Evolutionary conservation across 2,888 invertebrate species (phyloP).

Genomic region (Leptopterna dolabrata): DNA sequence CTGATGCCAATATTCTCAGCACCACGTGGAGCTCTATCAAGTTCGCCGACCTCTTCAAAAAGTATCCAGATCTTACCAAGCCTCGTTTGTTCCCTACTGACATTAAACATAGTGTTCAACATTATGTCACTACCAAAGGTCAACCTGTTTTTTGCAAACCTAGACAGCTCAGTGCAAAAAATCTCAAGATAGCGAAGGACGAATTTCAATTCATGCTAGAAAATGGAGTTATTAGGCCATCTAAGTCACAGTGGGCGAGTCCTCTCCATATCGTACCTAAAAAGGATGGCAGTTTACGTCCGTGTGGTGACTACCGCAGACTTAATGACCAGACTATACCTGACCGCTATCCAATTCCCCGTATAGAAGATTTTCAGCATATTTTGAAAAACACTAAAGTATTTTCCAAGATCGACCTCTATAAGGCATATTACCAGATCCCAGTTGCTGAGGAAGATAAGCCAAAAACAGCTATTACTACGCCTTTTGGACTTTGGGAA

Average conservation of each 20-base stretch:
- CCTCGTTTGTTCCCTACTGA: not conserved
- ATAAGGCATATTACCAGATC: conserved; percentile 46
- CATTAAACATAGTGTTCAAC: conserved; percentile 25
- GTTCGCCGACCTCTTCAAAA: not conserved
- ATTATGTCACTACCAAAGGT: conserved; percentile 27
- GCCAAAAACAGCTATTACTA: conserved; percentile 53
- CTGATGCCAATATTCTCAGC: not conserved
- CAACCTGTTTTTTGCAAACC: conserved; percentile 61
- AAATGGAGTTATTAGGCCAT: conserved; percentile 67
- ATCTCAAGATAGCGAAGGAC: conserved; percentile 64
- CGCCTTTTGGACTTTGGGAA: conserved; percentile 19
- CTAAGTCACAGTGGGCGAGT: conserved; percentile 61
- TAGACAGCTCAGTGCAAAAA: not conserved
- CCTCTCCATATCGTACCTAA: not conserved
- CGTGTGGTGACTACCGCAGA: conserved; percentile 66
- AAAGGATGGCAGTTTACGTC: conserved; percentile 63
- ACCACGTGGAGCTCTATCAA: not conserved
- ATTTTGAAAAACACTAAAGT: conserved; percentile 59
- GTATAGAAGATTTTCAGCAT: conserved; percentile 64
- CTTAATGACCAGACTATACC: conserved; percentile 65
- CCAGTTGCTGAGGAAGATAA: conserved; percentile 32
- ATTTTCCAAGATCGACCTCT: conserved; percentile 53
- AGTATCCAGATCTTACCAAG: not conserved
- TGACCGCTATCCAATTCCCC: conserved; percentile 65
- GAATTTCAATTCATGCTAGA: conserved; percentile 64